These are phyloP conservation scores for Glossophaga mutica DNA, from an alignment of 2,797 vertebrate species.

Conservation along the genomic window DNA sequence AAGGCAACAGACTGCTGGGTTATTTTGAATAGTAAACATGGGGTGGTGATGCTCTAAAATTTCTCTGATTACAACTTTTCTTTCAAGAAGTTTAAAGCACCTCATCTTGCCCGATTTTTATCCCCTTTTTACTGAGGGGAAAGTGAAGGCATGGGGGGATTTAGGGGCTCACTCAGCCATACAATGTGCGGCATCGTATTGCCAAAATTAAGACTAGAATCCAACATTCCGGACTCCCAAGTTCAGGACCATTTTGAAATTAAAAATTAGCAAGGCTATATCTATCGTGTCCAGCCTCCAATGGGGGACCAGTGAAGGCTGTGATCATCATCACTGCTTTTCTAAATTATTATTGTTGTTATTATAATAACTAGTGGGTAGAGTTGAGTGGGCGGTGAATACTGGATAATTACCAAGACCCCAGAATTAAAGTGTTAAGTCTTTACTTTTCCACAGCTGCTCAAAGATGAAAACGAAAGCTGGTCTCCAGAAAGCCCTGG, in stretches of 20 bases:
- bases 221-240: neutral
- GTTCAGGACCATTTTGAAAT: neutral
- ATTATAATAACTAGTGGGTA: conserved; percentile 76
- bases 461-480: conserved; percentile 66
- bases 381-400: conserved; percentile 70
- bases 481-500: conserved; percentile 14
- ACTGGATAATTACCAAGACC: conserved; percentile 72
- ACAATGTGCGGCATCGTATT: neutral
- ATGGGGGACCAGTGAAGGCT: neutral
- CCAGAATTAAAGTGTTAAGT: conserved; percentile 67
- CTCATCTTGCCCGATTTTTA: neutral
- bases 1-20: neutral
- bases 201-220: neutral
- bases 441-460: conserved; percentile 66
- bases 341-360: conserved; percentile 75
- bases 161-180: neutral
- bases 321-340: conserved; percentile 11
- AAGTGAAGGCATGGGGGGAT: neutral
- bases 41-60: neutral
- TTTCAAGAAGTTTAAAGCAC: neutral
- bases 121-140: neutral
- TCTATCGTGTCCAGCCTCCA: neutral
- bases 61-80: neutral
- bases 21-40: neutral
- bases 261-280: neutral